Evolutionary conservation across 2,113 vertebrate species (phyloP), one percentile per base, ranked within the genome.

Genomic region (Thalassoma bifasciatum): DNA sequence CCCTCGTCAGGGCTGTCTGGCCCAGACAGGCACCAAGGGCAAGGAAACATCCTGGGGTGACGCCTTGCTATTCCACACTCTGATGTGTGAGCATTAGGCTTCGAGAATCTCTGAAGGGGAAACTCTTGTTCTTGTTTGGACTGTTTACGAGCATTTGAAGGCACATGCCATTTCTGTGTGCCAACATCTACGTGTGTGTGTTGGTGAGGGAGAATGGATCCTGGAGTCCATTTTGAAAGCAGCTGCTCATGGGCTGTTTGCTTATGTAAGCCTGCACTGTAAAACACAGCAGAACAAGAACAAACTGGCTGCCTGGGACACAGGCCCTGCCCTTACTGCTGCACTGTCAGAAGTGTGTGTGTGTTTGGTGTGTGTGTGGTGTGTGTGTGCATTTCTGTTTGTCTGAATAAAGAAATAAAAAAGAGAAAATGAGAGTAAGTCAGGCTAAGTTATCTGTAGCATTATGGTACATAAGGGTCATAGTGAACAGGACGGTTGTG

Each of bases 241-340:
- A 79, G 74, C 60, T 77, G 74, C 69, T 83, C 65, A 47, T 52
- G 23, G 56, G 59, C 60, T 86, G 76, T 78, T 85, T 71, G 68
- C 79, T 89, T 89, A 86, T 83, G 77, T 88, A 86, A 88, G 79
- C 21, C 46, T 71, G 68, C 52, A 73, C 62, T 72, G 69, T 80
- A 84, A 72, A 83, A 86, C 62, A 67, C 51, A 79, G 54, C 71
- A 72, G 64, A 83, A 65, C 83, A 79, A 79, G 79, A 82, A 75
- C 56, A 68, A 85, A 87, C 80, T 65, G 74, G 75, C 72, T 80
- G 80, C 21, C 23, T 1, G 16, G 72, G 58, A 80, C 80, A 72
- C 66, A 74, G 70, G 77, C 66, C 77, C 66, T 80, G 73, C 64
- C 80, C 77, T 87, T 59, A 26, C 51, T 81, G 80, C 65, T 61